These are phyloP conservation scores for Synanthedon tipuliformis DNA, from an alignment of 2,888 invertebrate species.

Conservation along the genomic window DNA sequence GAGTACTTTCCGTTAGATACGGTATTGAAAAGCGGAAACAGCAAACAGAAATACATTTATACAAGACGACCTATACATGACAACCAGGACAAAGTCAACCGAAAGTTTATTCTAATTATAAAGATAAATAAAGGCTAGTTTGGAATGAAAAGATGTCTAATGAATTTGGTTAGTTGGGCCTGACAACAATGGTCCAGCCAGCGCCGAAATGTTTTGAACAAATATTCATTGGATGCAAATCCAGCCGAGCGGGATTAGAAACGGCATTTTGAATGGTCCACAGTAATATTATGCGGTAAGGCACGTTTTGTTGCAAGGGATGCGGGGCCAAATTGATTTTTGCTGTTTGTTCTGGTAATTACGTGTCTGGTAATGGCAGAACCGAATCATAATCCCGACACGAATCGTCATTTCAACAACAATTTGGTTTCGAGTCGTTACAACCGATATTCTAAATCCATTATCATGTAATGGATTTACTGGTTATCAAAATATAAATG, in stretches of 20 bases:
- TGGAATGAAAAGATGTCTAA: conserved; percentile 9
- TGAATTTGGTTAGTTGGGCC: conserved; percentile 20
- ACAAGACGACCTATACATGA: conserved; percentile 17
- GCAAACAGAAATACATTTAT: conserved; percentile 10
- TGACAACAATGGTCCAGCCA: conserved; percentile 34
- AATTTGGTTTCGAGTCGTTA: too few species aligned
- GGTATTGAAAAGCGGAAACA: conserved; percentile 24
- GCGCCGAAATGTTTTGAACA: conserved; percentile 54
- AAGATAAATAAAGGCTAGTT: conserved; percentile 17
- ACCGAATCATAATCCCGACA: too few species aligned
- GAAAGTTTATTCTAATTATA: conserved; percentile 8
- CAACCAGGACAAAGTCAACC: conserved; percentile 1
- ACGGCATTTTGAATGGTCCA: conserved; percentile 3
- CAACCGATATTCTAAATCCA: too few species aligned
- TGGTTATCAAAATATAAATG: too few species aligned
- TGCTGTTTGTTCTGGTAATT: background rate
- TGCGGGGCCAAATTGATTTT: background rate
- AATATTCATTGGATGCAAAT: conserved; percentile 63
- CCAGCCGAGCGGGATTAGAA: conserved; percentile 47
- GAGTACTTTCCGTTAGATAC: conserved; percentile 9
- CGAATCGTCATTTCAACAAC: too few species aligned
- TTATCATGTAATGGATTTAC: too few species aligned
- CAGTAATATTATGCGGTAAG: background rate
- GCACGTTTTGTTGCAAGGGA: background rate
- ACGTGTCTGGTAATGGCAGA: too few species aligned